A percentile compares a stretch with the other conserved stretches of the same genome.
Evolutionary conservation across 1,140 invertebrate species (phyloP).

Genomic region (Aradophagus sp.): DNA sequence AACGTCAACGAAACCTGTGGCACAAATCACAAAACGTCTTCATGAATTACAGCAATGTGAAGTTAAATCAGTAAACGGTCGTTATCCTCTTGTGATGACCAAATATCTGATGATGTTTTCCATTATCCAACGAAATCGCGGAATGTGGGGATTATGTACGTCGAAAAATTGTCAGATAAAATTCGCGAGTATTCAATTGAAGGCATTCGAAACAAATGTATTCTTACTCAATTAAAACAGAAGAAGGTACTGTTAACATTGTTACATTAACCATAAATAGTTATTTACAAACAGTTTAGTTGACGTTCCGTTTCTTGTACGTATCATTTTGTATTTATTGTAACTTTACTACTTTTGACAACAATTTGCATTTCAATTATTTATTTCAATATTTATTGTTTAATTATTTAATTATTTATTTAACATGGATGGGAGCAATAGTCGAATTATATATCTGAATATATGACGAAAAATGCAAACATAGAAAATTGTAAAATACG

Average conservation of each 20-base stretch:
- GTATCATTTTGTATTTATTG: no score
- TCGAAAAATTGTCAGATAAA: not conserved
- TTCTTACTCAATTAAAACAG: not conserved
- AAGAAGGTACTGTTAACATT: not conserved
- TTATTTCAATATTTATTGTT: no score
- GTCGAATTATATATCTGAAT: no score
- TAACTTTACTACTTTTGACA: no score
- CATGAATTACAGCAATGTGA: constrained; percentile 4
- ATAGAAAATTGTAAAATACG: no score
- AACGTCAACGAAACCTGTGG: not conserved
- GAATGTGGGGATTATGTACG: not conserved
- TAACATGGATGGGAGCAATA: no score
- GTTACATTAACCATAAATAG: constrained; percentile 3
- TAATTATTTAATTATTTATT: no score
- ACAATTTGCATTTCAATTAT: no score
- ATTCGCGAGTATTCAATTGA: not conserved
- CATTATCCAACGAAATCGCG: not conserved
- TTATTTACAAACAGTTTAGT: no score
- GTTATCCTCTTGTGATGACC: constrained; percentile 3
- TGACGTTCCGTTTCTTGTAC: no score
- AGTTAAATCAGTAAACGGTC: not conserved
- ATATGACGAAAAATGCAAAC: no score
- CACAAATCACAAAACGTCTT: constrained; percentile 3
- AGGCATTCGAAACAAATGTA: not conserved
- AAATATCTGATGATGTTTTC: constrained; percentile 7